A percentile compares a stretch with the other conserved stretches of the same genome.
phyloP scores from a whole-genome alignment of 2,797 vertebrate species.

The Lacerta bilineata region DNA sequence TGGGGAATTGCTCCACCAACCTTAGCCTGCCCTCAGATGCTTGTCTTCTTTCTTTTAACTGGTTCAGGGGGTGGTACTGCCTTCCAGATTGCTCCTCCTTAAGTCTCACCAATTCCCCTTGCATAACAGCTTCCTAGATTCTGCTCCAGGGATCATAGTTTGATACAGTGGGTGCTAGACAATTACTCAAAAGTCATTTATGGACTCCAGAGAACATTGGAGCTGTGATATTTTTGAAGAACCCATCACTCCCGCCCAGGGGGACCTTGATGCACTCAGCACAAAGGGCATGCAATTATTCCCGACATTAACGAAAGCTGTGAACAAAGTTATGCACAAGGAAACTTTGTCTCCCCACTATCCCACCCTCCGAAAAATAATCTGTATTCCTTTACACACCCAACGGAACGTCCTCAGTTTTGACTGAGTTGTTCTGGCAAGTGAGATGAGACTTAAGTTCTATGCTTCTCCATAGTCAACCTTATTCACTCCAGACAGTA shows the following conservation, averaged over 20 bases:
- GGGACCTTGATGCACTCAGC: neutral
- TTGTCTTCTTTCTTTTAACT: no score
- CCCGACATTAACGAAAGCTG: slow-evolving; percentile 36
- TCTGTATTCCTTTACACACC: neutral
- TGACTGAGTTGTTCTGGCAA: neutral
- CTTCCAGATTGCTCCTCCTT: no score
- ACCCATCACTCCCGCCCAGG: neutral
- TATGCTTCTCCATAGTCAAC: neutral
- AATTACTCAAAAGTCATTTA: slow-evolving; percentile 29
- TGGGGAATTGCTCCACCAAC: no score
- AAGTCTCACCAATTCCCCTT: no score
- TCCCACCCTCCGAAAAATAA: neutral
- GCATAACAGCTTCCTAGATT: neutral
- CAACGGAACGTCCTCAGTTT: slow-evolving; percentile 26
- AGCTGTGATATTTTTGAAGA: rapidly evolving
- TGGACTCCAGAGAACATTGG: slow-evolving; percentile 12
- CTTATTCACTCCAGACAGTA: slow-evolving; percentile 28
- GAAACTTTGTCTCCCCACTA: slow-evolving; percentile 22
- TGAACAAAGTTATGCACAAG: neutral
- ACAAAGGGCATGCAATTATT: neutral
- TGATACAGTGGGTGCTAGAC: neutral
- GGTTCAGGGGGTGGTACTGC: no score
- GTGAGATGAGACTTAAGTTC: neutral
- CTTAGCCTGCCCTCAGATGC: no score
- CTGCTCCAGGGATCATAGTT: neutral